Conservation (phyloP, 2,797 vertebrate genomes). For the Todus mexicanus region DNA sequence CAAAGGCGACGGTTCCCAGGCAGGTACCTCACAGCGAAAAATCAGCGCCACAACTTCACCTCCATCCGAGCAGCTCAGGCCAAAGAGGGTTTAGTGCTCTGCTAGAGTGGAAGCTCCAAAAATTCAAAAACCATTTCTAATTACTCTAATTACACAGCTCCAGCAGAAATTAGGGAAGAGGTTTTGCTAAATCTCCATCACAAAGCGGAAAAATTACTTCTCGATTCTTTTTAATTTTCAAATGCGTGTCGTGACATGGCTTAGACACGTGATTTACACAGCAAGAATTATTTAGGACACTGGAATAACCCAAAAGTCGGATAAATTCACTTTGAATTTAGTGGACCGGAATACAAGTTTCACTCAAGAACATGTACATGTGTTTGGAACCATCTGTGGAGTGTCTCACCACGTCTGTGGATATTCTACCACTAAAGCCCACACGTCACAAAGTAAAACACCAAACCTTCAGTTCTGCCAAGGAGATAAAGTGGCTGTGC, state of each 20-base stretch:
- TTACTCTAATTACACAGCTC: not conserved
- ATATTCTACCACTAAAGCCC: too few relatives aligned
- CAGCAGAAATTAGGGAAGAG: not conserved
- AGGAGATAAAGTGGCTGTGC: not conserved
- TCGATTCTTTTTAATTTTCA: not conserved
- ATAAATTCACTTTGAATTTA: too few relatives aligned
- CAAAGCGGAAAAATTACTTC: not conserved
- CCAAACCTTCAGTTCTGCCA: not conserved
- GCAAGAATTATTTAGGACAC: too few relatives aligned
- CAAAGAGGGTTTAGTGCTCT: not conserved
- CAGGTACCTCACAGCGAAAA: not conserved
- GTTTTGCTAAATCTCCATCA: not conserved
- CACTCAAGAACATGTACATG: too few relatives aligned
- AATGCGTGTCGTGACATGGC: too few relatives aligned
- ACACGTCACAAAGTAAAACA: too few relatives aligned
- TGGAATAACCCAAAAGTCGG: too few relatives aligned
- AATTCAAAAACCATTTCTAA: not conserved
- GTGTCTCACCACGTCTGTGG: too few relatives aligned
- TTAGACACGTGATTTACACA: too few relatives aligned
- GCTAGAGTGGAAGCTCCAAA: not conserved
- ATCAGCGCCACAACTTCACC: not conserved
- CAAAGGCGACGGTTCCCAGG: not conserved
- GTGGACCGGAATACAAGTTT: too few relatives aligned
- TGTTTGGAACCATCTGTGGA: too few relatives aligned
- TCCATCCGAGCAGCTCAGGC: not conserved